Base-by-base conservation (phyloP, 2,797 vertebrate genomes). In the Taeniopygia guttata region DNA sequence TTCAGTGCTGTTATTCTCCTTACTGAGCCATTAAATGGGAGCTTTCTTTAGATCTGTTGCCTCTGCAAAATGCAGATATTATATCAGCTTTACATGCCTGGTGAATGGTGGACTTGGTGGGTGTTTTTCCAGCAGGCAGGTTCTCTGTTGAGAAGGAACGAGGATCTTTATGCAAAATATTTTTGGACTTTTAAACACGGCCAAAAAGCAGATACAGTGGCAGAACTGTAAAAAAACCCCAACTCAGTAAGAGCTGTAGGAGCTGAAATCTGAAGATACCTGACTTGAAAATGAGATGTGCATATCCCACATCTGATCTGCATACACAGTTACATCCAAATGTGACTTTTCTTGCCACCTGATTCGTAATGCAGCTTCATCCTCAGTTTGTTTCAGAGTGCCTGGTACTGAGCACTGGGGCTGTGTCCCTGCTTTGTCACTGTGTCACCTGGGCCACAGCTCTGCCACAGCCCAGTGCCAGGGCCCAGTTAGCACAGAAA, bases 1-100 rank as follows among this genome's bases (percentile, higher is more conserved):
- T 87, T 89, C 84, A 30, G 85, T 72, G 75, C 67, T 94, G 52
- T 29, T 87, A 66, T 85, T 93, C 89, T 84, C 36, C 85, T 82
- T 48, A 64, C 49, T 59, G 1, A 64, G 20, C 15, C 43, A 23
- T 70, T 27, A 64, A 69, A 52, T 7, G 8, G 20, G 45, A 73
- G 51, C 9, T 84, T 76, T 73, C 32, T 75, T 75, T 69, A 42
- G 12, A 54, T n/a, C 21, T 17, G 0, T 38, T 45, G 34, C 54
- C 55, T 70, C 36, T 63, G 14, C 2, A 3, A 46, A 87, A 26
- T 42, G 52, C 52, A 87, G 40, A 3, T 43, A 5, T 73, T 87
- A 11, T 23, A 30, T 49, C 42, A 72, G 11, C 49, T 79, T 73
- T 42, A 5, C 10, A 0, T 51, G 6, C 36, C 67, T 83, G 59